These are phyloP conservation scores for Dromaius novaehollandiae DNA, from an alignment of 2,113 vertebrate species.

Conservation along the genomic window DNA sequence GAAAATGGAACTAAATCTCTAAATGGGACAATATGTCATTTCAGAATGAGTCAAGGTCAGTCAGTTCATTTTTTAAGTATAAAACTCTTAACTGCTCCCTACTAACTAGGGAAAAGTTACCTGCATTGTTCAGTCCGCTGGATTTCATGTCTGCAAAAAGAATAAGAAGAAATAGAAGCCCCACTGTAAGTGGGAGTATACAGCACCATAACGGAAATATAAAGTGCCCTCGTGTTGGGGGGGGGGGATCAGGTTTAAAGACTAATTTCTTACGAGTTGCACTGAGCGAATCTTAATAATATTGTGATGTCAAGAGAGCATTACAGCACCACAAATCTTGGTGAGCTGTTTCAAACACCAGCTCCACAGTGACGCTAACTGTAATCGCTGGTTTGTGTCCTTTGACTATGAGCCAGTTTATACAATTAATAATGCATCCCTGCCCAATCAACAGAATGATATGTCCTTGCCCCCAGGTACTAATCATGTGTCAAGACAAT, in stretches of 20 bases:
- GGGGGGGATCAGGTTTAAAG: background rate
- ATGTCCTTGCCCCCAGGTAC: constrained; percentile 50
- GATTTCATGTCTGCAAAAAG: background rate
- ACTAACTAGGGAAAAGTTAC: background rate
- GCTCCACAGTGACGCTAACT: background rate
- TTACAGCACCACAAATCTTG: background rate
- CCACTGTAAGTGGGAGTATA: background rate
- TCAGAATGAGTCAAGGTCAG: constrained; percentile 51
- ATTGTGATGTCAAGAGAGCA: background rate
- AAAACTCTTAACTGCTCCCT: background rate
- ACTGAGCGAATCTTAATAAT: background rate
- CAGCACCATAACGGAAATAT: background rate
- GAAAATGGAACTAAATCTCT: constrained; percentile 52
- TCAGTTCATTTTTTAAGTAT: background rate
- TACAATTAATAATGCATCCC: constrained; percentile 51
- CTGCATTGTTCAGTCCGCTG: background rate
- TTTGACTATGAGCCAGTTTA: constrained; percentile 41
- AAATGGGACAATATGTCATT: background rate
- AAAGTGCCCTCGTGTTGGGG: background rate
- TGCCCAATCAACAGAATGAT: constrained; percentile 46
- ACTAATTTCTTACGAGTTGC: background rate
- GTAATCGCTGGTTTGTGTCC: constrained; percentile 12
- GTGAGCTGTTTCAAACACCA: background rate
- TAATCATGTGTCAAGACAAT: constrained; percentile 62
- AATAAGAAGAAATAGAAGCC: background rate